Conservation (phyloP, 1,140 invertebrate genomes). For the Drosophila oshimai region DNA sequence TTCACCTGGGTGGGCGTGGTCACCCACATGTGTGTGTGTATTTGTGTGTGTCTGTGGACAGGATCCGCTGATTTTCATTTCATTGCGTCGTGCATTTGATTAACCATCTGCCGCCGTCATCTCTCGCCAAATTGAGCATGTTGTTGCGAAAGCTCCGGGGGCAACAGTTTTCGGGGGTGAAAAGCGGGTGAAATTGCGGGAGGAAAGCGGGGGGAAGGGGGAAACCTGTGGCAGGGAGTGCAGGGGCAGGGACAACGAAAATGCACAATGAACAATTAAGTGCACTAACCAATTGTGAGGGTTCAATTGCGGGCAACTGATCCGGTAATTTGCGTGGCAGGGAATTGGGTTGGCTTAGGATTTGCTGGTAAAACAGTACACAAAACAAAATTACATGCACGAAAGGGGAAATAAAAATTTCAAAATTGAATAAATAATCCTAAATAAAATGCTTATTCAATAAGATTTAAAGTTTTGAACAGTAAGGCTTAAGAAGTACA, state of each 20-base stretch:
- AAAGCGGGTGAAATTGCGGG: background rate
- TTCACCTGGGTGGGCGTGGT: constrained; percentile 33
- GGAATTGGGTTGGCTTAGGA: constrained; percentile 1
- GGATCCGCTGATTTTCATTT: constrained; percentile 63
- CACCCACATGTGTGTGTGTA: background rate
- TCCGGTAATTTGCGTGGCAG: constrained; percentile 13
- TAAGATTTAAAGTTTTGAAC: no score
- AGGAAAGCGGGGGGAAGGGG: background rate
- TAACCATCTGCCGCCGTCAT: constrained; percentile 62
- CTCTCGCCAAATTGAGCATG: constrained; percentile 43
- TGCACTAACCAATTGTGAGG: constrained; percentile 35
- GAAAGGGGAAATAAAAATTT: no score
- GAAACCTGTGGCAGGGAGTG: background rate
- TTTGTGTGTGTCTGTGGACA: background rate
- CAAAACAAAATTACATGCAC: no score
- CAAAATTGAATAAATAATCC: no score
- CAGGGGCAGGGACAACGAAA: background rate
- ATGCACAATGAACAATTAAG: constrained; percentile 34
- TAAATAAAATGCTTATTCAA: no score
- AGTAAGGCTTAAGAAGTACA: no score
- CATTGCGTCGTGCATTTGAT: constrained; percentile 71
- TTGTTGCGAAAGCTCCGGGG: background rate
- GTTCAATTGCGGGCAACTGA: constrained; percentile 25
- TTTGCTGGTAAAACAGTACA: background rate
- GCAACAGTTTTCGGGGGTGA: background rate